Evolutionary conservation across 2,888 invertebrate species (phyloP).

Genomic region (Minunthozetes semirufus): DNA sequence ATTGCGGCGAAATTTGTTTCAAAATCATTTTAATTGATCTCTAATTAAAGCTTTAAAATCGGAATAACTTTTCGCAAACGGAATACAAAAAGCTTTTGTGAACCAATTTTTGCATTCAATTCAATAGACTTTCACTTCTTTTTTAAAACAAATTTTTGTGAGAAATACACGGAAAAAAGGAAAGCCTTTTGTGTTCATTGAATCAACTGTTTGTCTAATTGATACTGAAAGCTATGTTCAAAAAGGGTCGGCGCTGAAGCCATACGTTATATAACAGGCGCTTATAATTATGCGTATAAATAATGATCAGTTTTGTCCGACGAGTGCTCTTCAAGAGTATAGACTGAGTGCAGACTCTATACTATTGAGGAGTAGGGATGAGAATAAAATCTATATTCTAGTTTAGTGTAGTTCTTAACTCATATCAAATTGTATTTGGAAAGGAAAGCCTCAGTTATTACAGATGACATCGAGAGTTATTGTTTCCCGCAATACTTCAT

Average conservation of each 20-base stretch:
- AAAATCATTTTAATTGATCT: too few relatives aligned
- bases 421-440: neutral
- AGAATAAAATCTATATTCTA: neutral
- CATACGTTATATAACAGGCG: neutral
- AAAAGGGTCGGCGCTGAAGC: neutral
- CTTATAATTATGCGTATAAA: slow-evolving; percentile 26
- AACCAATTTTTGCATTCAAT: neutral
- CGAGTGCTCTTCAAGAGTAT: neutral
- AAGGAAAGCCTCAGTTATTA: neutral
- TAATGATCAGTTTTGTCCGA: slow-evolving; percentile 28
- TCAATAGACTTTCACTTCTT: neutral
- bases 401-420: neutral
- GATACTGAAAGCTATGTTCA: slow-evolving; percentile 7
- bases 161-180: neutral
- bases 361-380: neutral
- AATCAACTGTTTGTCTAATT: slow-evolving; percentile 5
- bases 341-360: neutral
- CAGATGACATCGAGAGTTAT: slow-evolving; percentile 25
- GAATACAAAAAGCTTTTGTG: too few relatives aligned
- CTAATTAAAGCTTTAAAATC: too few relatives aligned
- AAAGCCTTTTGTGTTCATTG: neutral
- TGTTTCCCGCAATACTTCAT: slow-evolving; percentile 17
- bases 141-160: neutral
- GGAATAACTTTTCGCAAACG: too few relatives aligned
- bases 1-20: too few relatives aligned